Percentiles rank a stretch among this genome's conserved stretches.
phyloP scores from a whole-genome alignment of 2,888 invertebrate genomes.

The Neocrepidodera transversa region DNA sequence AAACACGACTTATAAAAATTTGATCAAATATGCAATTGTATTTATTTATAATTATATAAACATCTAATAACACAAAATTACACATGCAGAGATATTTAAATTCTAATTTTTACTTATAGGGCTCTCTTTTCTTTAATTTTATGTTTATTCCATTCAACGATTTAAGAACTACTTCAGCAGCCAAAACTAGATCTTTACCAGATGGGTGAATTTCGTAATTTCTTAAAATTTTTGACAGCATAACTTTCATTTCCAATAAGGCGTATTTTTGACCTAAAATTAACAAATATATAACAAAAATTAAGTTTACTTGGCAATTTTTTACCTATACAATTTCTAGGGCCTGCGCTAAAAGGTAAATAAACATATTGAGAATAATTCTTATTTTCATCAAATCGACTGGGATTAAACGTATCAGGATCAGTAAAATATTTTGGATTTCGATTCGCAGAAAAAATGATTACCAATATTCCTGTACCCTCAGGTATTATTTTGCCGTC shows the following conservation, averaged over 20 bases:
- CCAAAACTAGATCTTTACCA: slow-evolving; percentile 30
- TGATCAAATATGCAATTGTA: no score
- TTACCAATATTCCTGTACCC: slow-evolving; percentile 58
- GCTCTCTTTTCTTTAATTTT: slow-evolving; percentile 26
- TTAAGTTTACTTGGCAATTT: neutral
- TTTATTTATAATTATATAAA: no score
- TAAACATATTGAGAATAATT: slow-evolving; percentile 62
- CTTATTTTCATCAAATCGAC: slow-evolving; percentile 60
- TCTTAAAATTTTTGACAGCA: slow-evolving; percentile 63
- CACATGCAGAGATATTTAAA: neutral
- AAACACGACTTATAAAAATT: slow-evolving; percentile 13
- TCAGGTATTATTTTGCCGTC: slow-evolving; percentile 51
- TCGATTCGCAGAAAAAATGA: slow-evolving; percentile 62
- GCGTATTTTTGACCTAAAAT: slow-evolving; percentile 58
- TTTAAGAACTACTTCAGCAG: slow-evolving; percentile 36
- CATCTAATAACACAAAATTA: no score
- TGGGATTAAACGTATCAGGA: slow-evolving; percentile 64
- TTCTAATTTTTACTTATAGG: neutral
- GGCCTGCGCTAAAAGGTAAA: slow-evolving; percentile 70
- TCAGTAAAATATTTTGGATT: slow-evolving; percentile 63
- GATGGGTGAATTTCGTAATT: slow-evolving; percentile 55
- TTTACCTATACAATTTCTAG: slow-evolving; percentile 68
- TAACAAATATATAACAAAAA: neutral
- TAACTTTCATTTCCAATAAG: slow-evolving; percentile 65
- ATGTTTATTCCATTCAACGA: slow-evolving; percentile 39